Conservation (phyloP, 2,888 invertebrate species). For the Euclidia mi region DNA sequence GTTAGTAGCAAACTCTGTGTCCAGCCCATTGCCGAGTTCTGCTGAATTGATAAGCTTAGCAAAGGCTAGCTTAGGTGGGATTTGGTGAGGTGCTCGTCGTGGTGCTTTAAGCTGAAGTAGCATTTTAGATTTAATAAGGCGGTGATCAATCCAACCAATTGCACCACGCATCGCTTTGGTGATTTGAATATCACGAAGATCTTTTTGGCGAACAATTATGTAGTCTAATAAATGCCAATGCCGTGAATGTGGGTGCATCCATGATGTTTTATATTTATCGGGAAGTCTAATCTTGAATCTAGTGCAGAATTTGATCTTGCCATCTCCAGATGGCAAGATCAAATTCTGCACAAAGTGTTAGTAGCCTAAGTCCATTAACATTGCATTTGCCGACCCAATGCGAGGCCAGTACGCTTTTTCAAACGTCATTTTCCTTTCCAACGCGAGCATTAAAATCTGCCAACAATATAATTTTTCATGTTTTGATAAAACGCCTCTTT, state of each 20-base stretch:
- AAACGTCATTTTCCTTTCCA: background rate
- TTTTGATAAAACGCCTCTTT: conserved; percentile 5
- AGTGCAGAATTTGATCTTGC: no score
- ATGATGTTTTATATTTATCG: conserved; percentile 41
- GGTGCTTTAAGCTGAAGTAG: background rate
- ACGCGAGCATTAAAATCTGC: conserved; percentile 6
- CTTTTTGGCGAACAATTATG: conserved; percentile 33
- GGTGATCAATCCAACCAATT: background rate
- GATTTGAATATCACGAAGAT: conserved; percentile 14
- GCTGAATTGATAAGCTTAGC: no score
- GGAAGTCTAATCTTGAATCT: conserved; percentile 4
- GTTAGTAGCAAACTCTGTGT: no score
- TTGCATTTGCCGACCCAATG: conserved; percentile 10
- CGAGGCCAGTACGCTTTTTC: background rate
- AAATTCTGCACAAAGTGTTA: conserved; percentile 7
- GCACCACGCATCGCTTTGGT: conserved; percentile 1
- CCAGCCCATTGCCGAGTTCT: no score
- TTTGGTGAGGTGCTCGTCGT: background rate
- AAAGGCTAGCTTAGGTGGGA: background rate
- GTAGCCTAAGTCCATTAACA: background rate
- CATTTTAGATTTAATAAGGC: background rate
- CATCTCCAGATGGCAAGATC: background rate
- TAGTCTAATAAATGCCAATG: conserved; percentile 44
- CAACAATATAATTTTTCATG: conserved; percentile 6
- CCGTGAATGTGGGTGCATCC: conserved; percentile 48